Conservation (phyloP, 1,140 invertebrate species). For the Bombus terrestris region DNA sequence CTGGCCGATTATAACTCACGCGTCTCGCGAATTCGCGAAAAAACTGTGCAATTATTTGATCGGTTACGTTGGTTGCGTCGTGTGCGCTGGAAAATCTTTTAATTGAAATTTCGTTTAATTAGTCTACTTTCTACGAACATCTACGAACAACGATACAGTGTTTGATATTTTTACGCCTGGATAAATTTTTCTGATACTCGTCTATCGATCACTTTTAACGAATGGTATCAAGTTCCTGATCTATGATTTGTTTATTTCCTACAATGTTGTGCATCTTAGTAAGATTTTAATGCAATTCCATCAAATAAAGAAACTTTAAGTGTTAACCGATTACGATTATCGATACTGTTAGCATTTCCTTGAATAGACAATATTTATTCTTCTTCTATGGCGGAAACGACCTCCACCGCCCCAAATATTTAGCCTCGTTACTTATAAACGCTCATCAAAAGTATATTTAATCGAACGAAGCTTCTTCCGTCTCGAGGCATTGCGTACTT, state of each 20-base stretch:
- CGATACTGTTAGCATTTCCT: no score
- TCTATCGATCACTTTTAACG: not conserved
- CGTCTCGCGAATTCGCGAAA: not conserved
- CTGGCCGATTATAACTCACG: not conserved
- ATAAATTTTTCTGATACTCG: not conserved
- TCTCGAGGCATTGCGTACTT: not conserved
- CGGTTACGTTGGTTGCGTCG: not conserved
- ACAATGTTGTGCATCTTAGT: not conserved
- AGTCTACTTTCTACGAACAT: not conserved
- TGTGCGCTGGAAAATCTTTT: not conserved
- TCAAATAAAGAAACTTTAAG: no score
- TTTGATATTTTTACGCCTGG: not conserved
- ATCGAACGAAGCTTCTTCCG: not conserved
- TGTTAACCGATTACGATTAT: no score
- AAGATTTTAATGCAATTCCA: not conserved
- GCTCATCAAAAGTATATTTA: no score
- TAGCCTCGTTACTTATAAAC: no score
- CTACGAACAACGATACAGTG: not conserved
- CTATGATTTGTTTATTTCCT: not conserved
- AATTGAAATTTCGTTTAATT: constrained; percentile 5
- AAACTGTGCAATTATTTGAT: not conserved
- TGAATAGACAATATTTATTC: no score
- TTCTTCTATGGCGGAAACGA: no score
- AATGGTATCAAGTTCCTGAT: not conserved
- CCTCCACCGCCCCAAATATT: no score